Evolutionary conservation across 2,888 invertebrate species (phyloP).

Genomic region (Luffia ferchaultella): DNA sequence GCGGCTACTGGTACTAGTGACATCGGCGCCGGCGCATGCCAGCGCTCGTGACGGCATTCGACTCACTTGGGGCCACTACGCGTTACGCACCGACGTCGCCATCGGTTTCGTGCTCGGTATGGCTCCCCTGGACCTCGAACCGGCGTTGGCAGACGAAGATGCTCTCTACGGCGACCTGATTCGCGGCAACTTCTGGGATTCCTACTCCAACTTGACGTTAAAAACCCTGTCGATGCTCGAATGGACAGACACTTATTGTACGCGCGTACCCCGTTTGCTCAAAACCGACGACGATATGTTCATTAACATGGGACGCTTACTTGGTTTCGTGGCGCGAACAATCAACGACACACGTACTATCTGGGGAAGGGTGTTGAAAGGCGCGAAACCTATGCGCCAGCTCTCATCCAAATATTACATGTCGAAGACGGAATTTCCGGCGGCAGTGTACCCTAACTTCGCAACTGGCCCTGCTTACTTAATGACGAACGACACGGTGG

Average conservation of each 20-base stretch:
- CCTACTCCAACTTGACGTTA: slow-evolving; percentile 83
- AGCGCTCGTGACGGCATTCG: slow-evolving; percentile 78
- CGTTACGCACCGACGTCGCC: slow-evolving; percentile 69
- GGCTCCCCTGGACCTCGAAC: slow-evolving; percentile 42
- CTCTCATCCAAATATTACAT: slow-evolving; percentile 90
- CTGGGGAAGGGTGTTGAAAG: slow-evolving; percentile 82
- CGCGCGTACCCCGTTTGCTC: slow-evolving; percentile 75
- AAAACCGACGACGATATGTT: slow-evolving; percentile 93
- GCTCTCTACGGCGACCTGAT: slow-evolving; percentile 80
- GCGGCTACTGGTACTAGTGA: slow-evolving; percentile 72
- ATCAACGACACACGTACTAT: slow-evolving; percentile 73
- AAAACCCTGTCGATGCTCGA: slow-evolving; percentile 85
- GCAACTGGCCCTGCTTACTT: slow-evolving; percentile 95
- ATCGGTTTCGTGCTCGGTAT: slow-evolving; percentile 73
- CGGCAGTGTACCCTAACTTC: slow-evolving; percentile 82
- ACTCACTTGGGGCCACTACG: slow-evolving; percentile 83
- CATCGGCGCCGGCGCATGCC: slow-evolving; percentile 77
- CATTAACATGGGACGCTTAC: slow-evolving; percentile 79
- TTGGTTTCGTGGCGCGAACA: slow-evolving; percentile 70
- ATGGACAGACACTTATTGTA: slow-evolving; percentile 82
- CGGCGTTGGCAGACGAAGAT: slow-evolving; percentile 70
- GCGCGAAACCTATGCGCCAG: slow-evolving; percentile 87
- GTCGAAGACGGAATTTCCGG: slow-evolving; percentile 77
- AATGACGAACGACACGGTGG: slow-evolving; percentile 76
- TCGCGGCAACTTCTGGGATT: slow-evolving; percentile 75